A percentile compares a stretch with the other conserved stretches of the same genome.
Evolutionary conservation across 2,888 invertebrate species (phyloP).

Genomic region (Cephus pulcher): DNA sequence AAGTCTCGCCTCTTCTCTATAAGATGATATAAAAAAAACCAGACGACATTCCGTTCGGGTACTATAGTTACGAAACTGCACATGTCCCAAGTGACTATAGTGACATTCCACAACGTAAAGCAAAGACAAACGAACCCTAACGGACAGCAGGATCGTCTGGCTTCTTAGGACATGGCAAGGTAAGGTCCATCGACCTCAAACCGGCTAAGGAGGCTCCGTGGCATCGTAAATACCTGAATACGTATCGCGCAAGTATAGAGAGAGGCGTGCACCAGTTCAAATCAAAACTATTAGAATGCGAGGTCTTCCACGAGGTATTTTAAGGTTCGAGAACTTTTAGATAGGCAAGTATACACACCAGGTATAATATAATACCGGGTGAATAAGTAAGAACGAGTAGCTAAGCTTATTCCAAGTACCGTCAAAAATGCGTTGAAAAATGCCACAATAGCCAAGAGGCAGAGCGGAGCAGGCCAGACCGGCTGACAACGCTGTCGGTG

Average conservation of each 20-base stretch:
- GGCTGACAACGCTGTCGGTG: neutral
- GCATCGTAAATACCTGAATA: neutral
- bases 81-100: neutral
- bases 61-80: neutral
- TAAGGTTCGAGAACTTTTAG: neutral
- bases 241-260: neutral
- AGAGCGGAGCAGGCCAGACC: neutral
- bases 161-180: neutral
- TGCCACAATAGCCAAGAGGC: neutral
- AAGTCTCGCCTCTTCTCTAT: neutral
- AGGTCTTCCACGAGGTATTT: neutral
- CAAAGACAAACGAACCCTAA: neutral
- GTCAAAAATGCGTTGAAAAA: neutral
- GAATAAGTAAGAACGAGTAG: neutral
- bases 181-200: neutral
- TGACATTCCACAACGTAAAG: neutral
- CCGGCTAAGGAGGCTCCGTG: neutral
- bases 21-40: neutral
- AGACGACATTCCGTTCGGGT: neutral
- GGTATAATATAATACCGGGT: neutral
- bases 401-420: neutral
- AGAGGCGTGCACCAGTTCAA: neutral
- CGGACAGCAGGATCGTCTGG: neutral
- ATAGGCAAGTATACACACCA: neutral
- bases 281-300: neutral